Percentiles rank a stretch among this genome's conserved stretches.
Conservation (phyloP, 2,113 vertebrate species). For the Myocastor coypus region DNA sequence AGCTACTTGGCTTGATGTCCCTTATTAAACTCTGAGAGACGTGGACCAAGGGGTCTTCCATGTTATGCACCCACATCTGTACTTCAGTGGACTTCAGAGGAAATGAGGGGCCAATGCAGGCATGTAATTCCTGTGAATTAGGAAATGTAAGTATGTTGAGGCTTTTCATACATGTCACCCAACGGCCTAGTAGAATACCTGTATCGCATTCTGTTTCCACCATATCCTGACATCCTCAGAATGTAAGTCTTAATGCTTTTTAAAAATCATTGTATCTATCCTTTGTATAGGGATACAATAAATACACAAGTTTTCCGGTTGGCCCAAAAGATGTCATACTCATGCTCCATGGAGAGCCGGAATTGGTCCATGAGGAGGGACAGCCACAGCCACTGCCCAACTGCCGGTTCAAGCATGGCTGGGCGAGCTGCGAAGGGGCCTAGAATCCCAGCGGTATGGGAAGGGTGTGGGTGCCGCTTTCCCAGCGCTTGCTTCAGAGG, state of each 20-base stretch:
- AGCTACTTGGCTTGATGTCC: conserved; percentile 5
- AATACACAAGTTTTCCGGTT: conserved; percentile 24
- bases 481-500: not conserved
- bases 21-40: conserved; percentile 25
- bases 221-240: not conserved
- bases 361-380: conserved; percentile 58
- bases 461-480: conserved; percentile 37
- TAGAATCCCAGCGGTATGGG: conserved; percentile 20
- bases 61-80: not conserved
- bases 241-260: not conserved
- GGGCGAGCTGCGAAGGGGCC: conserved; percentile 46
- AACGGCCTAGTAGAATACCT: not conserved
- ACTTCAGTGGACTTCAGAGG: not conserved
- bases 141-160: conserved; percentile 15
- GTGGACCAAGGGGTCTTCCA: not conserved
- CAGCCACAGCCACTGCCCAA: not conserved
- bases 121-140: not conserved
- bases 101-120: not conserved
- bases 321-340: conserved; percentile 2
- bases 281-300: not conserved
- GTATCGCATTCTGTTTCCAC: not conserved
- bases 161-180: not conserved
- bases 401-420: conserved; percentile 46
- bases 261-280: conserved; percentile 14
- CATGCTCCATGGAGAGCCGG: conserved; percentile 52